These are phyloP conservation scores for Momotus momota DNA, from an alignment of 2,797 vertebrate species.

Conservation along the genomic window DNA sequence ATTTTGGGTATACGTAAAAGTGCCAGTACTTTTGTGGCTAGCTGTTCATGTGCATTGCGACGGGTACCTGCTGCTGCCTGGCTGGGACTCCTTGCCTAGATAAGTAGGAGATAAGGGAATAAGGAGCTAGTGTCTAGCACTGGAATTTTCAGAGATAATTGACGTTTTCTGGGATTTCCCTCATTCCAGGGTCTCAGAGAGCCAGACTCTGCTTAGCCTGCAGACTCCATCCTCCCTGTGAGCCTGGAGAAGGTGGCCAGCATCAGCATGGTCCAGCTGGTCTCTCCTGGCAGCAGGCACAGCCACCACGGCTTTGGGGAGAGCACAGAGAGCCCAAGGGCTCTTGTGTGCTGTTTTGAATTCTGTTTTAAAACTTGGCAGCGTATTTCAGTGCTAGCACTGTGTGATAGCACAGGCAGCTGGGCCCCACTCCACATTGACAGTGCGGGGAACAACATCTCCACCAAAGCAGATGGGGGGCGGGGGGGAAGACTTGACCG, in stretches of 20 bases:
- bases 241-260: not conserved
- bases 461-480: not conserved
- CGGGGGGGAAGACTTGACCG: not conserved
- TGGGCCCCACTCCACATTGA: not conserved
- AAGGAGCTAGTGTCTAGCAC: not conserved
- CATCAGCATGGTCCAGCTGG: fast-evolving
- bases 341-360: not conserved
- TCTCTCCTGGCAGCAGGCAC: not conserved
- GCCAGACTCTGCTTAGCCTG: not conserved
- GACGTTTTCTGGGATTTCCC: not conserved
- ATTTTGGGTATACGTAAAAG: not conserved
- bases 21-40: not conserved
- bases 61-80: not conserved
- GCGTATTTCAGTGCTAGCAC: not conserved
- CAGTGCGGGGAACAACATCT: not conserved
- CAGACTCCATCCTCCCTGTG: not conserved
- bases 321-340: not conserved
- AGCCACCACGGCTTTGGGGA: fast-evolving
- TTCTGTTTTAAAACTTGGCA: not conserved
- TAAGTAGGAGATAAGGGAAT: not conserved
- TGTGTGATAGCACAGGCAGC: not conserved
- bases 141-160: not conserved
- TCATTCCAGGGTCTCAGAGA: not conserved
- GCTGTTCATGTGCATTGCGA: not conserved
- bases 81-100: not conserved